Conservation (phyloP, 2,113 vertebrate genomes). For the Carollia perspicillata region DNA sequence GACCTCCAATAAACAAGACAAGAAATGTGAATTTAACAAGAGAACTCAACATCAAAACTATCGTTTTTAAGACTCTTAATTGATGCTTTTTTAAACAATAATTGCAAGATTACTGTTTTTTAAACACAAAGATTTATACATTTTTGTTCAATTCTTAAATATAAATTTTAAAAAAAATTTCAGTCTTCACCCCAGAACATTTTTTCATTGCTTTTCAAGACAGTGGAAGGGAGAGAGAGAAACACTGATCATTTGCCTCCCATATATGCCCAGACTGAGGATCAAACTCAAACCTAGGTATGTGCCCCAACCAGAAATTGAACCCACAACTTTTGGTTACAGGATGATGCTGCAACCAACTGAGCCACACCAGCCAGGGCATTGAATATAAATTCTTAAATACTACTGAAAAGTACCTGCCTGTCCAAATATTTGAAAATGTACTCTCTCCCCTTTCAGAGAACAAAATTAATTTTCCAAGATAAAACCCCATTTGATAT, state of each 20-base stretch:
- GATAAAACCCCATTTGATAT: not conserved
- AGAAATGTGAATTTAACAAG: not conserved
- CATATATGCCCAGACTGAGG: too few relatives aligned
- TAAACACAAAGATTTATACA: not conserved
- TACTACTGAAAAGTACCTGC: not conserved
- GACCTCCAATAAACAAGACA: not conserved
- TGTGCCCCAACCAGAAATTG: too few relatives aligned
- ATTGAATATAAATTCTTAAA: not conserved
- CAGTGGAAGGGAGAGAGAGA: too few relatives aligned
- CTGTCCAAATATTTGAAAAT: constrained; percentile 32
- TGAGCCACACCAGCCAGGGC: too few relatives aligned
- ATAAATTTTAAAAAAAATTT: too few relatives aligned
- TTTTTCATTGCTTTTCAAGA: too few relatives aligned
- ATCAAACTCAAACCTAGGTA: too few relatives aligned
- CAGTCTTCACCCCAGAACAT: too few relatives aligned
- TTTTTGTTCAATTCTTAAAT: constrained; percentile 27
- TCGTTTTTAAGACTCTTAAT: not conserved
- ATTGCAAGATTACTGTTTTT: not conserved
- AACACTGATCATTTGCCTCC: too few relatives aligned
- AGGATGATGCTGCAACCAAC: too few relatives aligned
- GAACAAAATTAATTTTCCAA: constrained; percentile 4
- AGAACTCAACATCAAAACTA: not conserved
- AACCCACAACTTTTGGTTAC: too few relatives aligned
- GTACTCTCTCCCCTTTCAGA: not conserved
- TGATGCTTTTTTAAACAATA: not conserved